Evolutionary conservation across 2,797 vertebrate genomes (phyloP), one percentile per base, ranked within the genome.

Genomic region (Phaenicophaeus curvirostris): DNA sequence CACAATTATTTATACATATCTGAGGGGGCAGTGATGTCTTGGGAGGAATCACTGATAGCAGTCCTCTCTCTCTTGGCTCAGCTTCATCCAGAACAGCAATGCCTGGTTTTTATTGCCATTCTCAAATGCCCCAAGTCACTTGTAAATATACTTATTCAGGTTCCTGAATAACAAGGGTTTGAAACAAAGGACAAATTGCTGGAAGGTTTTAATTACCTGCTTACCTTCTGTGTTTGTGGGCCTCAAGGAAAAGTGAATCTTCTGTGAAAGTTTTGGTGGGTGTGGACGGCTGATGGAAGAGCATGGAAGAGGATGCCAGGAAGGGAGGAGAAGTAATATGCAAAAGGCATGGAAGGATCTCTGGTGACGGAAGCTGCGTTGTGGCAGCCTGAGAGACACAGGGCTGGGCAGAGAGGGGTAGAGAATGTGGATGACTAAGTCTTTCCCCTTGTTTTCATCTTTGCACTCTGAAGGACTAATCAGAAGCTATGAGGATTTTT

Each of bases 171-270:
- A 35, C 24, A 53, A 33, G 44, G 6, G 28, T 54, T 87, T 89
- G 19, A 92, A 82, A 82, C 84, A 92, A 93, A 93, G 57, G 53
- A 25, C 51, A 7, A 17, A 71, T 80, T 85, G 37, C 81, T 57
- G 53, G 55, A 48, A 80, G 59, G 53, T 44, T 37, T 82, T 85
- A 85, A 90, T 93, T 92, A 41, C 75, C 63, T 74, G 48, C 50
- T 78, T 78, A 53, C 41, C 35, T 76, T 30, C 42, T 19, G 62
- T 59, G 23, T 87, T 82, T 80, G 55, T 54, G 78, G 59, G 80
- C 78, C 85, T 93, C 44, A 79, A 93, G 87, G 87, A 95, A 69
- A 85, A 89, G 63, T 19, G 65, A 85, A 35, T 85, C 71, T 85
- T 82, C 10, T 3, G 28, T 77, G 81, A 83, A 93, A 90, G 87